phyloP scores from a whole-genome alignment of 2,797 vertebrate genomes.

The Onychomys torridus region DNA sequence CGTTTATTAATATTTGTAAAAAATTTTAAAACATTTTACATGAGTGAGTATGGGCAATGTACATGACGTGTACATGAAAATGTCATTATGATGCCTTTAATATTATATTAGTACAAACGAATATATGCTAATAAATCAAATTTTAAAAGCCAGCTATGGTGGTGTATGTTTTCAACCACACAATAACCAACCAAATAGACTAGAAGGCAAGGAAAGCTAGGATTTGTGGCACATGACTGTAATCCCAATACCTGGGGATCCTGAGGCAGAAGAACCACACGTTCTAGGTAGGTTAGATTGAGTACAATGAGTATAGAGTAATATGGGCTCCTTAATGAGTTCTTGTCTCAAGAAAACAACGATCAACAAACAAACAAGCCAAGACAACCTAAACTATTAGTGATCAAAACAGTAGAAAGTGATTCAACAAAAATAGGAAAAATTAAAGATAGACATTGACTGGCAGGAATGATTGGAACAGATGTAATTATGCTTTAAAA shows the following conservation, averaged over 20 bases:
- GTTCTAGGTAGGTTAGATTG: not conserved
- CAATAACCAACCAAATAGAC: too few species aligned
- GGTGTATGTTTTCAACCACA: not conserved
- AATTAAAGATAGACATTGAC: not conserved
- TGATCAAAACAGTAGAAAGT: not conserved
- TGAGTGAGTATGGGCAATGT: not conserved
- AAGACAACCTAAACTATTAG: not conserved
- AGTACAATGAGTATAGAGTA: not conserved
- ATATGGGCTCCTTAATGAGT: not conserved
- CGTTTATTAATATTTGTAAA: not conserved
- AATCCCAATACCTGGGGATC: not conserved
- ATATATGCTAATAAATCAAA: not conserved
- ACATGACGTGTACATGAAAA: not conserved
- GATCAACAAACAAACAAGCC: not conserved
- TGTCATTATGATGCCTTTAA: not conserved
- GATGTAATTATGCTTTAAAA: not conserved
- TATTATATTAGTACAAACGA: not conserved
- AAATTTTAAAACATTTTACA: not conserved
- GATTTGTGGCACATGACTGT: not conserved
- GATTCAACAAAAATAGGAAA: slow-evolving; percentile 5
- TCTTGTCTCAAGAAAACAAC: not conserved
- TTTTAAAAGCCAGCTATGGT: not conserved
- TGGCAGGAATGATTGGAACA: not conserved
- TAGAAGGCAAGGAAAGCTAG: not conserved
- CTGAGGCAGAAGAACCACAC: not conserved